These are phyloP conservation scores for Tinea trinotella DNA, from an alignment of 2,888 invertebrate genomes.

Conservation along the genomic window DNA sequence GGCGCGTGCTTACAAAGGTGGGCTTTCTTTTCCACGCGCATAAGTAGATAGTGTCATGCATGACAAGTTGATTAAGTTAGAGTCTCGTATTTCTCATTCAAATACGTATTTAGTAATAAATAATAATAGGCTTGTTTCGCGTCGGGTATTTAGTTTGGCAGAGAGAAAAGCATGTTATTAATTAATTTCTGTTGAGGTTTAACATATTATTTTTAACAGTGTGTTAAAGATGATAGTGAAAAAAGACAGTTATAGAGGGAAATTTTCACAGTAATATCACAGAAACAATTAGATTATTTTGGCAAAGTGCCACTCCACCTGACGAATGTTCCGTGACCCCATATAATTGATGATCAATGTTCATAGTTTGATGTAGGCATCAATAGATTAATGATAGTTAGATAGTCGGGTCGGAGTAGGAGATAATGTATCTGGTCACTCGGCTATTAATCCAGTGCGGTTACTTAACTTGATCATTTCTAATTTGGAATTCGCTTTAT, in stretches of 20 bases:
- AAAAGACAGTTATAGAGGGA: too few species aligned
- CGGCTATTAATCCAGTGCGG: constrained; percentile 57
- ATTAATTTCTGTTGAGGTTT: constrained; percentile 19
- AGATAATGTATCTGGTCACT: constrained; percentile 65
- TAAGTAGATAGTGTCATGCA: constrained; percentile 21
- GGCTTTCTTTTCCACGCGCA: constrained; percentile 1
- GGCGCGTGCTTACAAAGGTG: not conserved
- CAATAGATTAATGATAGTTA: constrained; percentile 61
- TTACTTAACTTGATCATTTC: constrained; percentile 62
- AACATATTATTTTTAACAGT: not conserved
- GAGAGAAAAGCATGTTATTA: constrained; percentile 20
- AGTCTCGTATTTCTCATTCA: constrained; percentile 21
- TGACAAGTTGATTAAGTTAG: constrained; percentile 26
- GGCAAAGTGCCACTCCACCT: constrained; percentile 25
- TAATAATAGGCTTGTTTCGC: constrained; percentile 22
- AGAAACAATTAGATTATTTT: constrained; percentile 20
- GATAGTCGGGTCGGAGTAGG: constrained; percentile 49
- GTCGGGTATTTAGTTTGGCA: constrained; percentile 19
- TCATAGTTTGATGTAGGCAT: constrained; percentile 51
- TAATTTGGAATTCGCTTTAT: constrained; percentile 32
- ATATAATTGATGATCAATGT: constrained; percentile 52
- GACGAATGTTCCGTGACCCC: constrained; percentile 46
- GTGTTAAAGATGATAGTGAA: too few species aligned
- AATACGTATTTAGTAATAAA: constrained; percentile 19
- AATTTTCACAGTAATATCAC: not conserved